Evolutionary conservation across 35 echinoderm and acorn worm species (phyloP).

Genomic region (Heliocidaris erythrogramma): DNA sequence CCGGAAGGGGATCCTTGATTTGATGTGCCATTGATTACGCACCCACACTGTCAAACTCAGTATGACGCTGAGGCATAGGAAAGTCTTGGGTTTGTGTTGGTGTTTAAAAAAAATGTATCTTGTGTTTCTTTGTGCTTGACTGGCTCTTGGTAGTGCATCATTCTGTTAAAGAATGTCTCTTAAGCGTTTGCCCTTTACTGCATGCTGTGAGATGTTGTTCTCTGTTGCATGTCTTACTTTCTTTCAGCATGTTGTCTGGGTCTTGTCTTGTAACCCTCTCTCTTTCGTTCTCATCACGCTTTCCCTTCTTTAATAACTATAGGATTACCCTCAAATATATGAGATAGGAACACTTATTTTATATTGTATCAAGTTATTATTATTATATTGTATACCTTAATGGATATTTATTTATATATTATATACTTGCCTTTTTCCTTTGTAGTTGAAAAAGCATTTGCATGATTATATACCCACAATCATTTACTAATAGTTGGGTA

Average conservation of each 20-base stretch:
- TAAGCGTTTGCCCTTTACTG: neutral
- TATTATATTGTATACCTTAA: neutral
- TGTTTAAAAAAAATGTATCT: neutral
- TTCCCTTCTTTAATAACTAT: neutral
- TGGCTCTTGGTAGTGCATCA: neutral
- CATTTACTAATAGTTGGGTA: neutral
- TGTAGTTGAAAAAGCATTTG: neutral
- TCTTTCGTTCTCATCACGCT: neutral
- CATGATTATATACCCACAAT: neutral
- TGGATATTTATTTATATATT: neutral
- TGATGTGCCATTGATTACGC: neutral
- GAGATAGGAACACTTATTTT: neutral
- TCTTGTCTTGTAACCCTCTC: neutral
- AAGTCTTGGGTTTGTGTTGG: neutral
- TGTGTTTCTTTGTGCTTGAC: conserved; percentile 1
- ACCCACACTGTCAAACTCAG: neutral
- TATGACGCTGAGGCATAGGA: neutral
- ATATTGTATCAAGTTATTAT: neutral
- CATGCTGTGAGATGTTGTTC: conserved; percentile 7
- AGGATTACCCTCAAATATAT: neutral
- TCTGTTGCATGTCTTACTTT: neutral
- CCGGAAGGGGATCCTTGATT: neutral
- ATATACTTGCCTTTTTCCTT: neutral
- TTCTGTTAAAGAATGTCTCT: neutral
- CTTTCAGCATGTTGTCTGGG: neutral